Base-by-base conservation (phyloP, 2,888 invertebrate genomes). In the Seira musarum region DNA sequence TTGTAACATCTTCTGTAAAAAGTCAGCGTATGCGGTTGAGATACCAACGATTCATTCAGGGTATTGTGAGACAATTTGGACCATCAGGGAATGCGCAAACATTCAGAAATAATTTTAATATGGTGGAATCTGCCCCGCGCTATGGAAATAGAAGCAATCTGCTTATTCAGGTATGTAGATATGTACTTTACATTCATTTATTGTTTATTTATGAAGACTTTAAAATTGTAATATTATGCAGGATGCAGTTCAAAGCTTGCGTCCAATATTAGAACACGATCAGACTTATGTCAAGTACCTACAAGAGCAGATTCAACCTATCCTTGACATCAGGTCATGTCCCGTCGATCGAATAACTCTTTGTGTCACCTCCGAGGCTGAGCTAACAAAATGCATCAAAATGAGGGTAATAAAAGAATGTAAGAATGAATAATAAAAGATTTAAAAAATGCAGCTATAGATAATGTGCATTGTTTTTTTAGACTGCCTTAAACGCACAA, bases 301-400 rank as follows among this genome's bases (percentile, higher is more conserved):
- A 25, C 93, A 92, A 15, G 90, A 91, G 78, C 91, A 93, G 0
- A 90, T 94, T 84, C 91, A 93, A 49, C 91, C 92, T 0, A 94
- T 96, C 82, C 90, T 93, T 80, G 93, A 93, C 1, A 92, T 97
- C 0, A 91, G 95, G 70, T 92, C 93, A 81, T 98, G 98, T 88
- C 96, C 97, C 0, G 93, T 97, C 6, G 91, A 93, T 64, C 90
- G 93, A n/a, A 95, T 97, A 90, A 93, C 93, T 0, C 89, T 98
- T 21, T 98, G 98, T 88, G 95, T 98, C 22, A 96, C 97, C 0
- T 98, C 98, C 0, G 94, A 95, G 76, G 92, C 93, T 0, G 98
- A 98, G 89, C 92, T 95, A 90, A 93, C 93, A 75, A 98, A 98
- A 89, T 98, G 98, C 88, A 90, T 94, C 61, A 94, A 94, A 89